Evolutionary conservation across 2,888 invertebrate genomes (phyloP).

Genomic region (Elysia crispata): DNA sequence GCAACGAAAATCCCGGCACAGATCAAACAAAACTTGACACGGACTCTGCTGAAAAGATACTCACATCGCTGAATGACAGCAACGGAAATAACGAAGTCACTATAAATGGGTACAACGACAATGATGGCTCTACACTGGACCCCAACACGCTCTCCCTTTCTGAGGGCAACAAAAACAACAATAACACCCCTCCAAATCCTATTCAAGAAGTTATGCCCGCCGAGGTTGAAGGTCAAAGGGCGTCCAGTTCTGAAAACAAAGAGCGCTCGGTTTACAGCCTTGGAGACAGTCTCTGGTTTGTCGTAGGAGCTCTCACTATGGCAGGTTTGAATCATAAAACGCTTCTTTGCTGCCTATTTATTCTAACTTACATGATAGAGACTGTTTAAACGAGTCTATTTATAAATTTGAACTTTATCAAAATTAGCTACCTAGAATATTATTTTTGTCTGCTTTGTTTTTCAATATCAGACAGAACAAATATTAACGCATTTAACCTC

Average conservation of each 20-base stretch:
- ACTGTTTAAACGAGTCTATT: no score
- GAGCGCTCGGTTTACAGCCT: constrained; percentile 80
- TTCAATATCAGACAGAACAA: no score
- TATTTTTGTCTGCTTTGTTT: no score
- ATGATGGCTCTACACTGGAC: constrained; percentile 63
- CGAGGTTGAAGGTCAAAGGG: neutral
- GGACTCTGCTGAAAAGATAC: no score
- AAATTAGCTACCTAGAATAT: no score
- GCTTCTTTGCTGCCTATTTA: no score
- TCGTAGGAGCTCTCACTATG: constrained; percentile 93
- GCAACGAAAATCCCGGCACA: no score
- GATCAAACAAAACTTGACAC: no score
- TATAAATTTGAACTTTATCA: no score
- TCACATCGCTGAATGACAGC: neutral
- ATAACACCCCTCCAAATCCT: no score
- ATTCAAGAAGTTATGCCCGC: neutral
- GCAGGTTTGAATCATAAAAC: constrained; percentile 78
- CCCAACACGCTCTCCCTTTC: neutral
- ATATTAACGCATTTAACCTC: no score
- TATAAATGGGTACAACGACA: constrained; percentile 61
- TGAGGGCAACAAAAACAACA: neutral
- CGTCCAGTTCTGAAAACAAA: constrained; percentile 32
- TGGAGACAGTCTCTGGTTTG: constrained; percentile 96
- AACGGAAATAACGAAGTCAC: neutral
- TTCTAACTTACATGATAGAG: no score